Evolutionary conservation across 1,140 invertebrate genomes (phyloP), one percentile per base, ranked within the genome.

Genomic region (Bicyclus anynana): DNA sequence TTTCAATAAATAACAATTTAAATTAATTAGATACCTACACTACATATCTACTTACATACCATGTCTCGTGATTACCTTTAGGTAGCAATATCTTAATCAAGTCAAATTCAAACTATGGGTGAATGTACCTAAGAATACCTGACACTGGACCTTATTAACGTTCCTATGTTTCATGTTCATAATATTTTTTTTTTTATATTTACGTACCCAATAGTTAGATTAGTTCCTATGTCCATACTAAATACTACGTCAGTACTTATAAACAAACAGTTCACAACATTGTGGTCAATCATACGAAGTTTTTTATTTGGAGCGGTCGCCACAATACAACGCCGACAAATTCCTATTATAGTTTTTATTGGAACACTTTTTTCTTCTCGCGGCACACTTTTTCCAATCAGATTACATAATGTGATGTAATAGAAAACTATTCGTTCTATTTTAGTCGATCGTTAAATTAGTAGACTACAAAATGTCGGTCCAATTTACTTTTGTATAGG

Each of bases 391-490:
- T 74, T 64, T 53, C 65, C 59, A 59, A 73, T 71, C 65, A 72
- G 58, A 70, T 83, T 81, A 77, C 77, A 68, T 74, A 59, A 74
- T 42, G 53, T 72, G 72, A 72, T 74, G 72, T 72, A 80, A 80
- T 74, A 37, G 48, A 46, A 23, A 52, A 42, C 14, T 16, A 0
- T 49, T 46, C 21, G 18, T 47, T 59, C 51, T 52, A 21, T 35
- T 37, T 46, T 9, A 17, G 20, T 13, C 17, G 20, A 13, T n/a
- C 18, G 40, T 44, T 21, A 33, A 33, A 23, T 59, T 47, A 42
- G 49, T 52, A 20, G 29, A 44, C 27, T 47, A 59, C 17, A 58
- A 51, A 26, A 46, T 35, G 27, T 23, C 27, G 47, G 10, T 35
- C 38, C 23, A 51, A 50, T 59, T 59, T 52, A 59, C 52, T 52